Conservation (phyloP, 1,140 invertebrate species). For the Sitophilus oryzae region DNA sequence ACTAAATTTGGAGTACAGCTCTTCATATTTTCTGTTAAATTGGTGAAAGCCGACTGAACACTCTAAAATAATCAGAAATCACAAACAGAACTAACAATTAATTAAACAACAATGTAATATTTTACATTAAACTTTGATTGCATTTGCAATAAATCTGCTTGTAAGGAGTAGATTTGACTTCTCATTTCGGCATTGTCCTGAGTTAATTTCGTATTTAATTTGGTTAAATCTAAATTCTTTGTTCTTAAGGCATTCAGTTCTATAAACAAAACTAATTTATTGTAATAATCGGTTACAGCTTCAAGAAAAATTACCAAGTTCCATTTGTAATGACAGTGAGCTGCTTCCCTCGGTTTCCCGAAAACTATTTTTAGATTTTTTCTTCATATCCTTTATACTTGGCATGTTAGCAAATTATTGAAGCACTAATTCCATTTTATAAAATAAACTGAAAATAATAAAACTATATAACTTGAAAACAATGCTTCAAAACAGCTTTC, state of each 20-base stretch:
- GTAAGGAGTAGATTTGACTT: slow-evolving; percentile 1
- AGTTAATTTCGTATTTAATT: slow-evolving; percentile 6
- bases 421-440: too few relatives aligned
- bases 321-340: background rate
- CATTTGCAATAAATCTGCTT: background rate
- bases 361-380: too few relatives aligned
- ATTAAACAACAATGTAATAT: background rate
- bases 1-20: background rate
- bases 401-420: too few relatives aligned
- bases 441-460: too few relatives aligned
- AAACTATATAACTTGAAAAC: too few relatives aligned
- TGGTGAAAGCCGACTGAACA: background rate
- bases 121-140: slow-evolving; percentile 7
- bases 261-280: background rate
- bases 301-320: background rate
- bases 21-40: slow-evolving; percentile 1
- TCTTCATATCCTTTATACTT: too few relatives aligned
- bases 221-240: slow-evolving; percentile 12
- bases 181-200: slow-evolving; percentile 8
- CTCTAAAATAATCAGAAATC: background rate
- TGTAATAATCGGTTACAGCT: too few relatives aligned
- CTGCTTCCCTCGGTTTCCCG: too few relatives aligned
- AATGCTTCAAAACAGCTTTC: too few relatives aligned
- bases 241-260: slow-evolving; percentile 5
- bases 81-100: background rate